A percentile compares a stretch with the other conserved stretches of the same genome.
These are phyloP conservation scores for Thunnus maccoyii DNA, from an alignment of 2,113 vertebrate genomes.

Conservation along the genomic window DNA sequence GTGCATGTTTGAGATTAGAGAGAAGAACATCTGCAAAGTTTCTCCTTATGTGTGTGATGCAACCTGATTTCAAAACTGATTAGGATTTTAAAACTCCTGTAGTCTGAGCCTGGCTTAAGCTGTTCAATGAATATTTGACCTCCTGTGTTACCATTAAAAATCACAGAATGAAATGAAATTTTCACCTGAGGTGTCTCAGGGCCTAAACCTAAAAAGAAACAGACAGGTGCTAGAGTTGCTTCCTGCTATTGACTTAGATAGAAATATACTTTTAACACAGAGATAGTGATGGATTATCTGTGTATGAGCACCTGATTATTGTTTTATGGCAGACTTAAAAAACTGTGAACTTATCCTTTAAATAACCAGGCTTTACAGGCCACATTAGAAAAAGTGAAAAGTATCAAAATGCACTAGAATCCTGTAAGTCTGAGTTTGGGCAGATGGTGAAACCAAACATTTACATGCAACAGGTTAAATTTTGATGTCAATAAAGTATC, in stretches of 20 bases:
- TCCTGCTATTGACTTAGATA: background rate
- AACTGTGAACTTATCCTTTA: too few species aligned
- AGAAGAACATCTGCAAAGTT: too few species aligned
- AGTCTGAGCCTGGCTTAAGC: background rate
- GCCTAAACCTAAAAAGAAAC: background rate
- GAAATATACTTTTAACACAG: background rate
- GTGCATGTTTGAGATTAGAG: too few species aligned
- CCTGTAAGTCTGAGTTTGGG: too few species aligned
- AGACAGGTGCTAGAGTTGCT: background rate
- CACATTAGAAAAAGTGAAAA: too few species aligned
- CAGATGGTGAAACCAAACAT: background rate
- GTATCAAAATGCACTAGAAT: too few species aligned
- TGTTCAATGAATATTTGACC: background rate
- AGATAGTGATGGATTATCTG: background rate
- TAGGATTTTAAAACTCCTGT: too few species aligned
- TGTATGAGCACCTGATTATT: too few species aligned
- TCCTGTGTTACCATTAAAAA: background rate
- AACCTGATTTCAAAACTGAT: too few species aligned
- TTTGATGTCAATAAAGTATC: background rate
- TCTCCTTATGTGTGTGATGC: too few species aligned
- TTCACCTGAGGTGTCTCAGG: background rate
- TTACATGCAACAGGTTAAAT: background rate
- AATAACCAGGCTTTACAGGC: too few species aligned
- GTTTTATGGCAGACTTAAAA: too few species aligned
- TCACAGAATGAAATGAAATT: background rate